phyloP scores from a whole-genome alignment of 2,797 vertebrate species.

The Falco cherrug region DNA sequence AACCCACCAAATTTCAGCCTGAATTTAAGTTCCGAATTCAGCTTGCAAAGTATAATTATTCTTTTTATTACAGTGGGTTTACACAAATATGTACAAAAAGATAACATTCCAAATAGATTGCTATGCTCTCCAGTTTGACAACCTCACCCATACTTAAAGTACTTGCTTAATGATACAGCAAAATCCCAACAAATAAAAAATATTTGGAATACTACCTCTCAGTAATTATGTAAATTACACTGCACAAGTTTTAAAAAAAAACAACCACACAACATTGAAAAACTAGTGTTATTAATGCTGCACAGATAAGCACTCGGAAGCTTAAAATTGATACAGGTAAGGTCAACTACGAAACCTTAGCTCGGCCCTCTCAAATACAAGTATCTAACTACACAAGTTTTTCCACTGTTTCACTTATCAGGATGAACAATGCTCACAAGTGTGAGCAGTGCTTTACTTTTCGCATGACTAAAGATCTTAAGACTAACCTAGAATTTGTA shows the following conservation, averaged over 20 bases:
- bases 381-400: not conserved
- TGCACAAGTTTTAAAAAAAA: not conserved
- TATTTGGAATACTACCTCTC: not conserved
- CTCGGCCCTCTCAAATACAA: not conserved
- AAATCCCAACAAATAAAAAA: not conserved
- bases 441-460: not conserved
- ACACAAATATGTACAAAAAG: not conserved
- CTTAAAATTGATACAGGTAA: not conserved
- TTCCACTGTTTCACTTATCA: not conserved
- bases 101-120: not conserved
- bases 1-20: not conserved
- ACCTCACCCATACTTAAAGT: not conserved
- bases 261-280: not conserved
- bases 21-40: not conserved
- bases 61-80: not conserved
- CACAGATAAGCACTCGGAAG: not conserved
- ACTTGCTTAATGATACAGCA: not conserved
- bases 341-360: not conserved
- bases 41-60: not conserved
- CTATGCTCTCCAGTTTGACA: not conserved
- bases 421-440: not conserved
- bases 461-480: not conserved
- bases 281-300: not conserved
- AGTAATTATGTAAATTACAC: not conserved
- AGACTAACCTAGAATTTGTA: not conserved